Conservation (phyloP, 2,888 invertebrate genomes). For the Ectropis crepuscularia region DNA sequence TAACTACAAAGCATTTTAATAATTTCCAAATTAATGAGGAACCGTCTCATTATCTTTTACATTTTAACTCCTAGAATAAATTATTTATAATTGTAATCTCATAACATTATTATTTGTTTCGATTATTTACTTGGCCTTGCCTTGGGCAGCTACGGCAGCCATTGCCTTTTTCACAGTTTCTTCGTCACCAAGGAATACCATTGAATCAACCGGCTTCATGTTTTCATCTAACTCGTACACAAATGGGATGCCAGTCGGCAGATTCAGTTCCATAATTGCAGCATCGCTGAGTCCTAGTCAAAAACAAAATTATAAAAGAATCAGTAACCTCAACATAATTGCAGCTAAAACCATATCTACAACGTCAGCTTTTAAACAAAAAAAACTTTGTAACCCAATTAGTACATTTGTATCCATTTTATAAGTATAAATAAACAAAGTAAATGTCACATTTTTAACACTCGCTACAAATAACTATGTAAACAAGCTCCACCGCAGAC, state of each 20-base stretch:
- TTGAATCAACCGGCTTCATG: conserved; percentile 88
- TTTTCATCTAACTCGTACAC: conserved; percentile 90
- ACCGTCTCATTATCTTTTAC: neutral
- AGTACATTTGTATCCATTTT: too few species aligned
- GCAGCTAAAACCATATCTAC: too few species aligned
- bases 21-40: neutral
- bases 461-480: too few species aligned
- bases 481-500: too few species aligned
- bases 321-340: neutral
- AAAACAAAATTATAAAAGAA: neutral
- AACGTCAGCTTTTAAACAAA: too few species aligned
- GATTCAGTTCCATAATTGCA: conserved; percentile 89
- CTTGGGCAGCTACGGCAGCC: conserved; percentile 91
- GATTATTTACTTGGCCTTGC: conserved; percentile 87
- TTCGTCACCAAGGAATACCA: conserved; percentile 91
- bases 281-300: conserved; percentile 87
- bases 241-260: conserved; percentile 93
- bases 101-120: neutral
- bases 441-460: too few species aligned
- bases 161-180: conserved; percentile 91
- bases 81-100: conserved; percentile 19
- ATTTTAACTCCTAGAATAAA: conserved; percentile 29
- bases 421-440: too few species aligned
- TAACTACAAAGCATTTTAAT: neutral
- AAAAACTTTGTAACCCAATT: too few species aligned